These are phyloP conservation scores for Pogonomyrmex californicus DNA, from an alignment of 1,140 invertebrate species.

Conservation along the genomic window DNA sequence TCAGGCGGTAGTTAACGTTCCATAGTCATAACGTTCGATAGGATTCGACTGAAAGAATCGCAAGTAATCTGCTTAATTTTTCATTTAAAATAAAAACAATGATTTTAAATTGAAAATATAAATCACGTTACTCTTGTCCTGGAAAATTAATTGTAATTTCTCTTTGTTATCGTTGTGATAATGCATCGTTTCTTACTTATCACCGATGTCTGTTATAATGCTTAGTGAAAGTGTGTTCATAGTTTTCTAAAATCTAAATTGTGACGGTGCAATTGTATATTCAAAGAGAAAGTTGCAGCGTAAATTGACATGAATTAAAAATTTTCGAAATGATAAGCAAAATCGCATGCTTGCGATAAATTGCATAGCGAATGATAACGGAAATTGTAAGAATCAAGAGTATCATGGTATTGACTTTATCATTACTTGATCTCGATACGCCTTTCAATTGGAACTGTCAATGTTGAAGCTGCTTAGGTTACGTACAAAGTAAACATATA, in stretches of 20 bases:
- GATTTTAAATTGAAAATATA: not conserved
- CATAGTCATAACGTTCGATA: not conserved
- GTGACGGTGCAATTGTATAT: constrained; percentile 12
- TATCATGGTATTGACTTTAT: constrained; percentile 12
- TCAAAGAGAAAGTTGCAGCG: constrained; percentile 9
- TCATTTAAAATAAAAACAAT: not conserved
- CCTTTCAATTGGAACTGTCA: constrained; percentile 48
- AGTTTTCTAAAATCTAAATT: not conserved
- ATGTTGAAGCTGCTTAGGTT: constrained; percentile 25
- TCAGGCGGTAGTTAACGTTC: not conserved
- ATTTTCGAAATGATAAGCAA: constrained; percentile 16
- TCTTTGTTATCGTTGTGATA: constrained; percentile 7
- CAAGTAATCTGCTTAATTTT: not conserved
- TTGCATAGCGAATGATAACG: not conserved
- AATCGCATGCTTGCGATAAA: constrained; percentile 31
- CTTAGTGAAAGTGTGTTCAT: not conserved
- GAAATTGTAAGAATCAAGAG: constrained; percentile 9
- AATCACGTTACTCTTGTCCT: not conserved
- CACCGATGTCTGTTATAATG: not conserved
- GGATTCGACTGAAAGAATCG: not conserved
- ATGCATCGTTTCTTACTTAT: constrained; percentile 30
- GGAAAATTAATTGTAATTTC: constrained; percentile 23
- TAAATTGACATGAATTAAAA: constrained; percentile 1
- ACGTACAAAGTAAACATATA: constrained; percentile 22
- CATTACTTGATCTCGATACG: constrained; percentile 21